Evolutionary conservation across 2,113 vertebrate species (phyloP).

Genomic region (Oncorhynchus nerka): DNA sequence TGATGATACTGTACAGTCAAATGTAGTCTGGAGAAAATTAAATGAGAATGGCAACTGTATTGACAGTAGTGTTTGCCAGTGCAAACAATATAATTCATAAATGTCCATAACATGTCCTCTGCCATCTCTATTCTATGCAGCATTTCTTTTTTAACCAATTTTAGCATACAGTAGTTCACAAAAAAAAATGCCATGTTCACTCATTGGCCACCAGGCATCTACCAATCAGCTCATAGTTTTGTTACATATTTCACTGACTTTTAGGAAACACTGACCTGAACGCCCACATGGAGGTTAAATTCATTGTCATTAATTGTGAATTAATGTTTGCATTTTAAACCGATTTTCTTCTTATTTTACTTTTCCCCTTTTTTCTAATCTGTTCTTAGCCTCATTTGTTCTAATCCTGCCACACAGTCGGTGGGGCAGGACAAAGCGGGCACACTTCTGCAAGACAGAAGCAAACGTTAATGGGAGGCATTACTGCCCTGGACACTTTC

Average conservation of each 20-base stretch:
- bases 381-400: slow-evolving; percentile 68
- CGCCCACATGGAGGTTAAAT: slow-evolving; percentile 14
- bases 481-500: slow-evolving; percentile 2
- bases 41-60: too few species aligned
- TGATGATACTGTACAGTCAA: too few species aligned
- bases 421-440: slow-evolving; percentile 7
- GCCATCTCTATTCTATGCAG: too few species aligned
- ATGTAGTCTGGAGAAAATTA: too few species aligned
- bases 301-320: slow-evolving; percentile 45
- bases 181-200: background rate
- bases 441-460: slow-evolving; percentile 3
- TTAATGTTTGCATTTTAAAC: slow-evolving; percentile 60
- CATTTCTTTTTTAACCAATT: too few species aligned
- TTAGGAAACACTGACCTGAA: background rate
- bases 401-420: slow-evolving; percentile 51
- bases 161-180: too few species aligned
- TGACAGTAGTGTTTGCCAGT: too few species aligned
- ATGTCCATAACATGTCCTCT: too few species aligned
- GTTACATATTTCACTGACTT: background rate
- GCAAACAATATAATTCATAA: too few species aligned
- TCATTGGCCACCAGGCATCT: background rate
- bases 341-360: slow-evolving; percentile 61
- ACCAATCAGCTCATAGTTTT: background rate
- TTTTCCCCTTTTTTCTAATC: slow-evolving; percentile 55
- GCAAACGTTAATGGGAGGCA: slow-evolving; percentile 14